These are phyloP conservation scores for Lepus townsendii DNA, from an alignment of 2,797 vertebrate species.

Conservation along the genomic window DNA sequence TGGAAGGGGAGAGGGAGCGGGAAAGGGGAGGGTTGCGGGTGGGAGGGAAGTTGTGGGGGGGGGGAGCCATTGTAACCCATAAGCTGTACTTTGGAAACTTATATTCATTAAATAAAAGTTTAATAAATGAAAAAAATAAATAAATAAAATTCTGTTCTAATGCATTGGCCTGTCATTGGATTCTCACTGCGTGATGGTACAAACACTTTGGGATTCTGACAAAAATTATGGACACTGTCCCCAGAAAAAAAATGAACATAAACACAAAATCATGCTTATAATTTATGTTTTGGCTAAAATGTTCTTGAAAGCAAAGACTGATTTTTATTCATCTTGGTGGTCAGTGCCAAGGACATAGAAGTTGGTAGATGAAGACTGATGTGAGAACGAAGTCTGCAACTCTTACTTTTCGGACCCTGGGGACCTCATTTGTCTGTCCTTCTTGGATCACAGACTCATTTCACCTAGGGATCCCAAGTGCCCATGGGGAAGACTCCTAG, in stretches of 20 bases:
- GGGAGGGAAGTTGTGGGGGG: no score
- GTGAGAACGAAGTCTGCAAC: neutral
- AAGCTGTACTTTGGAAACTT: no score
- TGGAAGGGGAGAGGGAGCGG: no score
- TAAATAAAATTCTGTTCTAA: no score
- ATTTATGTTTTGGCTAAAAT: neutral
- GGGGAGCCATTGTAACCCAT: no score
- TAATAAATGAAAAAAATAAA: no score
- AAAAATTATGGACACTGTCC: neutral
- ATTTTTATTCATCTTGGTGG: neutral
- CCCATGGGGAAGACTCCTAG: neutral
- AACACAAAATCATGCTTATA: neutral
- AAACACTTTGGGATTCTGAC: neutral
- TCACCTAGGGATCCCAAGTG: neutral
- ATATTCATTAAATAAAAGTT: no score
- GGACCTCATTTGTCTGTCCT: neutral
- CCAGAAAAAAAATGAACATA: slow-evolving; percentile 7
- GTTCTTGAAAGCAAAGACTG: neutral
- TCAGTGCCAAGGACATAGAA: neutral
- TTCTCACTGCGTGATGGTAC: neutral
- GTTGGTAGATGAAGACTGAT: neutral
- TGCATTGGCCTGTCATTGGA: neutral
- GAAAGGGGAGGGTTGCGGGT: no score
- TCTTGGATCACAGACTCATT: neutral
- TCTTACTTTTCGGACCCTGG: neutral